Evolutionary conservation across 2,113 vertebrate species (phyloP).

Genomic region (Pipa parva): DNA sequence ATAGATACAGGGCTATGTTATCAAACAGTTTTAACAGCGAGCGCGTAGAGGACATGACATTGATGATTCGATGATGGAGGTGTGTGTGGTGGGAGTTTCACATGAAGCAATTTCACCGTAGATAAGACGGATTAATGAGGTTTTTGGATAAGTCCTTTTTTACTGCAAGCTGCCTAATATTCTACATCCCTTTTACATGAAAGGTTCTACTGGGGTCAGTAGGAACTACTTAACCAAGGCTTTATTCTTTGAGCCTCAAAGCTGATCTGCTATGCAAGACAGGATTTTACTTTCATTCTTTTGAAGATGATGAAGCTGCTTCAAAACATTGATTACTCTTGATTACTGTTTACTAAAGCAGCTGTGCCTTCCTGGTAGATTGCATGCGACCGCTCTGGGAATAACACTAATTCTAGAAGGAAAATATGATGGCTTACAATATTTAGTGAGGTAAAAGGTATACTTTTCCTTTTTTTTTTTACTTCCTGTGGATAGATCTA

Average conservation of each 20-base stretch:
- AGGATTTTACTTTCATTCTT: slow-evolving; percentile 7
- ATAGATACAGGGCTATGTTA: no score
- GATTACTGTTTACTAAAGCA: neutral
- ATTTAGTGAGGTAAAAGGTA: neutral
- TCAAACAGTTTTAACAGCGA: no score
- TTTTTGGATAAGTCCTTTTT: neutral
- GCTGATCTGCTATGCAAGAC: slow-evolving; percentile 5
- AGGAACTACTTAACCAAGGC: slow-evolving; percentile 21
- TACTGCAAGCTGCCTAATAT: neutral
- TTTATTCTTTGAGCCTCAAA: slow-evolving; percentile 9
- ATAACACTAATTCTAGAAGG: neutral
- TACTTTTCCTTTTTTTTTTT: no score
- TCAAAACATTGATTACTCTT: slow-evolving; percentile 1
- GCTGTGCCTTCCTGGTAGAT: neutral
- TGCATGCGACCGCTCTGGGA: neutral
- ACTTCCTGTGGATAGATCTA: neutral
- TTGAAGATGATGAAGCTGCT: neutral
- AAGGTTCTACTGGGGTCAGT: slow-evolving; percentile 15
- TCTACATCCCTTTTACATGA: neutral
- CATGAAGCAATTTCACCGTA: neutral
- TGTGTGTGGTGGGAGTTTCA: no score
- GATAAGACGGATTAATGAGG: neutral
- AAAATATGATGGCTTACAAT: neutral
- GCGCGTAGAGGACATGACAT: no score
- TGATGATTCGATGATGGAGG: no score